phyloP scores from a whole-genome alignment of 2,888 invertebrate genomes.

The Xylota segnis region DNA sequence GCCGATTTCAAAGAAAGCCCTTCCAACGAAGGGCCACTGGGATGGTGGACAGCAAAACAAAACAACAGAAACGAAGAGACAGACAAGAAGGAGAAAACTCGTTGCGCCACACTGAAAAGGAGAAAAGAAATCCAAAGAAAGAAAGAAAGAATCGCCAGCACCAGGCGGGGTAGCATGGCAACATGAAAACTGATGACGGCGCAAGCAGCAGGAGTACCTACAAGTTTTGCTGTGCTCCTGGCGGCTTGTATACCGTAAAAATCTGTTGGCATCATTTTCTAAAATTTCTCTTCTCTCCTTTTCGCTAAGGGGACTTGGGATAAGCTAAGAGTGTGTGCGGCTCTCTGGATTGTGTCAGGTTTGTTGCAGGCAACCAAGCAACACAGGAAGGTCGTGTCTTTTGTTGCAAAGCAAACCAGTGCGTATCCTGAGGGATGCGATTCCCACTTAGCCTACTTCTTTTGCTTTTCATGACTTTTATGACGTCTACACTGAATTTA shows the following conservation, averaged over 20 bases:
- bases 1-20: conserved; percentile 13
- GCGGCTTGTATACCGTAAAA: conserved; percentile 75
- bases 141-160: conserved; percentile 15
- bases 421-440: not conserved
- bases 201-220: conserved; percentile 11
- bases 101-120: conserved; percentile 2
- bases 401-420: not conserved
- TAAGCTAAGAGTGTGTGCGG: not conserved
- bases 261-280: conserved; percentile 77
- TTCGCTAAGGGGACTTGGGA: not conserved
- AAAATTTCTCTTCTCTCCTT: conserved; percentile 66
- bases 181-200: conserved; percentile 1
- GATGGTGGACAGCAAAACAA: not conserved
- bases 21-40: conserved; percentile 21
- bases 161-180: conserved; percentile 14
- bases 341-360: not conserved
- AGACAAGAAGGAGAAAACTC: conserved; percentile 31
- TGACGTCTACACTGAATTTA: too few relatives aligned
- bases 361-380: not conserved
- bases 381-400: not conserved
- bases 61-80: conserved; percentile 9
- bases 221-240: conserved; percentile 69
- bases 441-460: too few relatives aligned
- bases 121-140: conserved; percentile 13
- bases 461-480: too few relatives aligned